Percentiles rank a stretch among this genome's conserved stretches.
Conservation (phyloP, 2,888 invertebrate species). For the Cosmia trapezina region DNA sequence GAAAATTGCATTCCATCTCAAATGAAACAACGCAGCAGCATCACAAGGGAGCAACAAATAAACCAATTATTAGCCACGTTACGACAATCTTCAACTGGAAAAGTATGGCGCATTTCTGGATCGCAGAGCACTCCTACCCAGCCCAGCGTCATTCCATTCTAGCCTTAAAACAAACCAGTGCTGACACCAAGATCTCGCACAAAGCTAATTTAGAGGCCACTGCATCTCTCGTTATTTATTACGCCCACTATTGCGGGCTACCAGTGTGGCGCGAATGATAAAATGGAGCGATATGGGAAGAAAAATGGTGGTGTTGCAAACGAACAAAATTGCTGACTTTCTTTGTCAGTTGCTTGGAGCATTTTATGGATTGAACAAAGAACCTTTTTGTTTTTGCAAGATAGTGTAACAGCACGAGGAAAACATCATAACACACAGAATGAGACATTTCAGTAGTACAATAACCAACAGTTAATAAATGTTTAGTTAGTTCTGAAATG, state of each 20-base stretch:
- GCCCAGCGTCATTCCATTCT: slow-evolving; percentile 12
- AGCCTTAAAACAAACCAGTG: slow-evolving; percentile 60
- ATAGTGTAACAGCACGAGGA: neutral
- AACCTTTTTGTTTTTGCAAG: neutral
- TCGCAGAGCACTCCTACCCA: slow-evolving; percentile 1
- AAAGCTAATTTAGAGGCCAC: slow-evolving; percentile 77
- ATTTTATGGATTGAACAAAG: slow-evolving; percentile 12
- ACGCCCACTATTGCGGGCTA: slow-evolving; percentile 72
- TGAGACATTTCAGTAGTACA: neutral
- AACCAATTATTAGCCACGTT: slow-evolving; percentile 46
- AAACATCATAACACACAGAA: too few relatives aligned
- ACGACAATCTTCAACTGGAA: slow-evolving; percentile 24
- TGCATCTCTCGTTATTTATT: slow-evolving; percentile 78
- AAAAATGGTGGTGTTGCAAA: slow-evolving; percentile 23
- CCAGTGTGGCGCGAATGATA: slow-evolving; percentile 48
- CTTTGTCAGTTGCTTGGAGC: neutral
- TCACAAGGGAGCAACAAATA: slow-evolving; percentile 30
- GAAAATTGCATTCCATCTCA: slow-evolving; percentile 42
- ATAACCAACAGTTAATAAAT: too few relatives aligned
- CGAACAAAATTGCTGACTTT: slow-evolving; percentile 10
- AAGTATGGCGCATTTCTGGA: slow-evolving; percentile 34
- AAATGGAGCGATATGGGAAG: slow-evolving; percentile 49
- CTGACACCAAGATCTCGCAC: slow-evolving; percentile 59
- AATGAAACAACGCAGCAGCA: slow-evolving; percentile 42
- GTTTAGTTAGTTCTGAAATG: neutral